phyloP scores from a whole-genome alignment of 2,797 vertebrate genomes.

The Enteromius viviparus region DNA sequence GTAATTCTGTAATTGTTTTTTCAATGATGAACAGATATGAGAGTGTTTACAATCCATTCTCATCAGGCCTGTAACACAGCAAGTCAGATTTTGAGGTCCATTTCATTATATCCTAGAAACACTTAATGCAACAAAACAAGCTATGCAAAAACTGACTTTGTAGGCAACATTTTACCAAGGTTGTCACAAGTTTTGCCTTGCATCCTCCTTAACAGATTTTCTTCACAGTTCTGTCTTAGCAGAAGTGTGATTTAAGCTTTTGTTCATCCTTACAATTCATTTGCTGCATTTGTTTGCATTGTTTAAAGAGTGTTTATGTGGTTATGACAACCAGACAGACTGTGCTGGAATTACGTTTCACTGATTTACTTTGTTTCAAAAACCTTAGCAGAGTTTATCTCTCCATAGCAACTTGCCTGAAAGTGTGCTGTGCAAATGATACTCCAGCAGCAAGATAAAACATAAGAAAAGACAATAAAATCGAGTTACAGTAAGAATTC shows the following conservation, averaged over 20 bases:
- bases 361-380: conserved; percentile 14
- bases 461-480: conserved; percentile 31
- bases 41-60: conserved; percentile 7
- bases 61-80: background rate
- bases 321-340: conserved; percentile 31
- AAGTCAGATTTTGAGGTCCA: background rate
- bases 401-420: conserved; percentile 12
- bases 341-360: background rate
- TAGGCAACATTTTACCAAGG: background rate
- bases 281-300: conserved; percentile 18
- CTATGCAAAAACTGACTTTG: background rate
- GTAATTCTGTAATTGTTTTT: background rate
- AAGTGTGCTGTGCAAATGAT: conserved; percentile 10
- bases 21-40: conserved; percentile 4
- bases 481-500: conserved; percentile 15
- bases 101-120: background rate
- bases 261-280: background rate
- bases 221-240: background rate
- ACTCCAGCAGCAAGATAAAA: conserved; percentile 10
- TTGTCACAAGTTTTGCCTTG: background rate
- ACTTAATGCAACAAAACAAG: too few relatives aligned
- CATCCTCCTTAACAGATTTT: background rate
- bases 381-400: background rate
- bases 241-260: conserved; percentile 11
- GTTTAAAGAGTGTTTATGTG: conserved; percentile 38